Evolutionary conservation across 2,888 invertebrate genomes (phyloP).

Genomic region (Pseudanteris insignis): DNA sequence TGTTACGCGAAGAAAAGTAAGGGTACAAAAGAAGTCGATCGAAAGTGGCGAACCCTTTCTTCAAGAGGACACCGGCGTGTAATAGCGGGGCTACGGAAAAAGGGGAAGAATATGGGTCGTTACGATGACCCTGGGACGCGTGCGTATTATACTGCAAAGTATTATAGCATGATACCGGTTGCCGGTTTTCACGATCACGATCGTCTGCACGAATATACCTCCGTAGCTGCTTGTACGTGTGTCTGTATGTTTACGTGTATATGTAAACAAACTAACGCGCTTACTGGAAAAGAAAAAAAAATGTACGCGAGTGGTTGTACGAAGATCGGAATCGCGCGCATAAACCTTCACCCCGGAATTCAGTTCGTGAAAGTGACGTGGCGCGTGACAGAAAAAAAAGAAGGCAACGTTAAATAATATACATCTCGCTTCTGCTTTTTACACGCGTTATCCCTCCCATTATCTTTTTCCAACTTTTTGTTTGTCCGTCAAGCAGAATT

Average conservation of each 20-base stretch:
- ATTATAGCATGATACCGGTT: slow-evolving; percentile 29
- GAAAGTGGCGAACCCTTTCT: slow-evolving; percentile 34
- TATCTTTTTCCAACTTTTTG: slow-evolving; percentile 13
- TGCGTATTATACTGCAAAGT: slow-evolving; percentile 36
- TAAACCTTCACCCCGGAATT: slow-evolving; percentile 44
- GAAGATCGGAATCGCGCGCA: slow-evolving; percentile 35
- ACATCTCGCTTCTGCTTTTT: slow-evolving; percentile 23
- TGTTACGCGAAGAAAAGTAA: slow-evolving; percentile 23
- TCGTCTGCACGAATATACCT: slow-evolving; percentile 10
- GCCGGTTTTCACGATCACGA: slow-evolving; percentile 41
- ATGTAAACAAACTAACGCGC: not conserved
- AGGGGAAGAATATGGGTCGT: slow-evolving; percentile 35
- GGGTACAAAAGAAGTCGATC: slow-evolving; percentile 33
- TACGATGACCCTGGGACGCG: slow-evolving; percentile 39
- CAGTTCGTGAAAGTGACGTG: slow-evolving; percentile 43
- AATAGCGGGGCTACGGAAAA: not conserved
- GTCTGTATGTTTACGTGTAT: not conserved
- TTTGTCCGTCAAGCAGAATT: not conserved
- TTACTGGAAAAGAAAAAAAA: no score
- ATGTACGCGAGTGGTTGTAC: not conserved
- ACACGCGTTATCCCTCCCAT: slow-evolving; percentile 10
- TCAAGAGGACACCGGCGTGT: no score
- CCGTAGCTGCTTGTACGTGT: not conserved
- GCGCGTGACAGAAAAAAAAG: slow-evolving; percentile 36
- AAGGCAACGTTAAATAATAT: slow-evolving; percentile 20